These are phyloP conservation scores for Paradoxurus hermaphroditus DNA, from an alignment of 2,113 vertebrate species.

Conservation along the genomic window DNA sequence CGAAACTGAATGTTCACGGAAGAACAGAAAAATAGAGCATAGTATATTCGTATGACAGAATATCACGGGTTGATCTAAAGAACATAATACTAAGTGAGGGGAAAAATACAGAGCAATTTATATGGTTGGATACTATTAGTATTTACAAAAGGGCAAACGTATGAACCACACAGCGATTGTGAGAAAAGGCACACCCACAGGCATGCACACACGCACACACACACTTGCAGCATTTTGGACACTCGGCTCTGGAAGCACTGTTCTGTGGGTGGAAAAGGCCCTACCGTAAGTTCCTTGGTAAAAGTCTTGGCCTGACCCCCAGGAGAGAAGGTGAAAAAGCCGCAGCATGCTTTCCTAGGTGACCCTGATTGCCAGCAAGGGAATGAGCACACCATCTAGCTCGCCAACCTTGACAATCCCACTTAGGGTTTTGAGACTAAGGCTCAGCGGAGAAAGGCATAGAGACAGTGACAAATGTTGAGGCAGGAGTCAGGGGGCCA, in stretches of 20 bases:
- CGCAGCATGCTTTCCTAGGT: not conserved
- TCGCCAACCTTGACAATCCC: no score
- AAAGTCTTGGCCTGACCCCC: not conserved
- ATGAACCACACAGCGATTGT: not conserved
- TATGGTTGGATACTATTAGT: not conserved
- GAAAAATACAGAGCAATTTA: not conserved
- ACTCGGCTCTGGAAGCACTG: not conserved
- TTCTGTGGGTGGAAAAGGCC: not conserved
- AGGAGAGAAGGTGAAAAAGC: not conserved
- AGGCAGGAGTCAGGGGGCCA: not conserved
- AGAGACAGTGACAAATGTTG: not conserved
- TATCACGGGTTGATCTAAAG: not conserved
- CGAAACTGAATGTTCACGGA: not conserved
- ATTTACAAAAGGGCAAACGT: not conserved
- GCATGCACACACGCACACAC: rapidly evolving
- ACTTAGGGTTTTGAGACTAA: not conserved
- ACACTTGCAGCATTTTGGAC: not conserved
- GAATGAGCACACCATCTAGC: not conserved
- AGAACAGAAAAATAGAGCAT: not conserved
- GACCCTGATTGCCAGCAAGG: rapidly evolving
- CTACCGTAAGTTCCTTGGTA: not conserved
- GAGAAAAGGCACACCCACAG: not conserved
- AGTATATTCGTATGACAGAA: not conserved
- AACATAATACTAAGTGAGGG: not conserved
- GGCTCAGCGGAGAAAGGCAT: not conserved